Evolutionary conservation across 2,113 vertebrate genomes (phyloP), one percentile per base, ranked within the genome.

Genomic region (Poeciliopsis retropinna): DNA sequence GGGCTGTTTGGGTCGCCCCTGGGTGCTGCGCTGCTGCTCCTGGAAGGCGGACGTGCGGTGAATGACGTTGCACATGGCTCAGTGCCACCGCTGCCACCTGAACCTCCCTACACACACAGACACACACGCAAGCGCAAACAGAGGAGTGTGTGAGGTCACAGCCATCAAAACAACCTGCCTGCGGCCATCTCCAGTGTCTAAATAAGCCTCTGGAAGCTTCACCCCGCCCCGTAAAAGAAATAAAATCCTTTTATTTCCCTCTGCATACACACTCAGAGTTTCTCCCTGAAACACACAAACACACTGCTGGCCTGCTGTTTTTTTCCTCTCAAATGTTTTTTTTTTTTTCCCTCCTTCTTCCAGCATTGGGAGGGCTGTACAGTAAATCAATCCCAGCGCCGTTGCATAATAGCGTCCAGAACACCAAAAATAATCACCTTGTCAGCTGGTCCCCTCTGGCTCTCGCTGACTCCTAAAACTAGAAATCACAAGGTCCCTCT

Each of bases 61-160:
- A 88, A 92, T 94, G 91, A 92, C 88, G 79, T 85, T 88, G 83
- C 88, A 90, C 85, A 91, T 93, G 84, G 76, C 80, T 67, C 37
- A 39, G 84, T 57, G 86, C 85, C 80, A 84, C 79, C 47, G 47
- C 81, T 71, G 80, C 85, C 82, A 91, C 89, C 88, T 89, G 87
- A 90, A 85, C 88, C 90, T 81, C 89, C 73, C 83, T 41, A 1
- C 64, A 78, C 79, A 69, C 72, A 73, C 67, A 25, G 67, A 78
- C 69, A 67, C 67, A 70, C 64, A 78, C 78, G 66, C 72, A 70
- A 60, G 7, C 60, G 67, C 70, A 61, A 41, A n/a, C 67, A 25
- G 65, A 78, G 67, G 70, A 62, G 69, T 83, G 83, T 84, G 70
- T 25, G 72, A 88, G 89, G 86, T 90, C 89, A 87, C 34, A 63